These are phyloP conservation scores for Drosophila picticornis DNA, from an alignment of 2,888 invertebrate species.

Conservation along the genomic window DNA sequence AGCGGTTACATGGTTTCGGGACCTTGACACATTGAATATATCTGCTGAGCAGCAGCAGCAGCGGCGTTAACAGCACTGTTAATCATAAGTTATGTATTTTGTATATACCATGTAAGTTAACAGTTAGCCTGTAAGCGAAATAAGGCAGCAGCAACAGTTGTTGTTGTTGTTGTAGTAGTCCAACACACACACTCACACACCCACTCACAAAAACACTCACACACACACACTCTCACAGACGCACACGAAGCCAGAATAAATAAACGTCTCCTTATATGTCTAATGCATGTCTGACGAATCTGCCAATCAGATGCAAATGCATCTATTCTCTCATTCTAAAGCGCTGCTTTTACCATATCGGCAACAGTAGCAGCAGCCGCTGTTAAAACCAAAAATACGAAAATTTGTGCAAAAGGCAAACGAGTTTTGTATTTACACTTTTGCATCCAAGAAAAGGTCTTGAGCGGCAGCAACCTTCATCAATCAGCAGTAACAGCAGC, in stretches of 20 bases:
- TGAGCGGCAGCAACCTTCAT: constrained; percentile 27
- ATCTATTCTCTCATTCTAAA: constrained; percentile 28
- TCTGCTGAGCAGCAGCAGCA: constrained; percentile 14
- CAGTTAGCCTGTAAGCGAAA: constrained; percentile 24
- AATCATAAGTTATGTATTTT: constrained; percentile 55
- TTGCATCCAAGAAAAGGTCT: constrained; percentile 26
- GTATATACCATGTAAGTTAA: constrained; percentile 34
- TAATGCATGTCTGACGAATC: constrained; percentile 64
- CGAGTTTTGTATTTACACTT: constrained; percentile 8
- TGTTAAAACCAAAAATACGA: constrained; percentile 22
- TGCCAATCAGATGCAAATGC: constrained; percentile 32
- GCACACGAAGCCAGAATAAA: not conserved
- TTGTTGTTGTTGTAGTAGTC: constrained; percentile 55
- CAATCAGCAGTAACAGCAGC: constrained; percentile 26
- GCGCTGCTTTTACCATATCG: constrained; percentile 22
- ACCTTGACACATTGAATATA: constrained; percentile 64
- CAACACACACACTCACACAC: constrained; percentile 2
- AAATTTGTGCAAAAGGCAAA: constrained; percentile 4
- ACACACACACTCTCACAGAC: constrained; percentile 1
- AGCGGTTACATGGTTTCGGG: constrained; percentile 59
- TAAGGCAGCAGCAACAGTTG: constrained; percentile 48
- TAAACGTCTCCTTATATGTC: constrained; percentile 34
- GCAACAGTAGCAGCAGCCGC: constrained; percentile 10
- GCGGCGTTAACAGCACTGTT: constrained; percentile 29
- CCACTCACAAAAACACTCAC: not conserved